A percentile compares a stretch with the other conserved stretches of the same genome.
Conservation (phyloP, 2,113 vertebrate genomes). For the Lanius ludovicianus region DNA sequence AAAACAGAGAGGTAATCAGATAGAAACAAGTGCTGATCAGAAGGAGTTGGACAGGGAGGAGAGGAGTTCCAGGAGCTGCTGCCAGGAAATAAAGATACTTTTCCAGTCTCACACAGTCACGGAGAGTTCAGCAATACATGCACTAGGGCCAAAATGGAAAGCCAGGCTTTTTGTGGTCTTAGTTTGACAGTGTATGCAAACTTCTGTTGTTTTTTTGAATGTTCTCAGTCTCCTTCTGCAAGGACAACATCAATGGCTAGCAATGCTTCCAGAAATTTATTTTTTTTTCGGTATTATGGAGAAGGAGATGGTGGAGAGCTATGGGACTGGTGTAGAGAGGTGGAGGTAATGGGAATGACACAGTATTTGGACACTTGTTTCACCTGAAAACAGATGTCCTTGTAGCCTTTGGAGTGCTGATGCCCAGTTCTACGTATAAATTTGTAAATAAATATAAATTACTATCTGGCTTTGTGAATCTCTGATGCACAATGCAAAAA, state of each 20-base stretch:
- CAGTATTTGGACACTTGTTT: neutral
- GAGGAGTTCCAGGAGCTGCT: neutral
- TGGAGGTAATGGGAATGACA: neutral
- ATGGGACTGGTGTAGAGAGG: neutral
- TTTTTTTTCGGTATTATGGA: neutral
- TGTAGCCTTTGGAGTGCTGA: neutral
- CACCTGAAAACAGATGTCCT: neutral
- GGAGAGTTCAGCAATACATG: neutral
- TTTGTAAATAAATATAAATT: neutral
- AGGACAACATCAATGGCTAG: neutral
- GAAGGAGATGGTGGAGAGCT: neutral
- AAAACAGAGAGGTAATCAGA: conserved; percentile 35
- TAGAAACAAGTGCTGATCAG: conserved; percentile 54
- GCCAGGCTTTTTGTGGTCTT: neutral
- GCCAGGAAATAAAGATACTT: conserved; percentile 27
- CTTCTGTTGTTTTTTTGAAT: neutral
- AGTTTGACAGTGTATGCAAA: neutral
- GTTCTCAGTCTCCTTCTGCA: neutral
- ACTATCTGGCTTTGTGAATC: neutral
- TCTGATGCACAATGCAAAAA: neutral
- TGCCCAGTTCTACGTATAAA: neutral
- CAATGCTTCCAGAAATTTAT: neutral
- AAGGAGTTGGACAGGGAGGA: neutral
- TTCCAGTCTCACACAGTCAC: neutral
- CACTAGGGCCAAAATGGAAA: neutral